Conservation (phyloP, 2,888 invertebrate species). For the Nephrocerus scutellatus region DNA sequence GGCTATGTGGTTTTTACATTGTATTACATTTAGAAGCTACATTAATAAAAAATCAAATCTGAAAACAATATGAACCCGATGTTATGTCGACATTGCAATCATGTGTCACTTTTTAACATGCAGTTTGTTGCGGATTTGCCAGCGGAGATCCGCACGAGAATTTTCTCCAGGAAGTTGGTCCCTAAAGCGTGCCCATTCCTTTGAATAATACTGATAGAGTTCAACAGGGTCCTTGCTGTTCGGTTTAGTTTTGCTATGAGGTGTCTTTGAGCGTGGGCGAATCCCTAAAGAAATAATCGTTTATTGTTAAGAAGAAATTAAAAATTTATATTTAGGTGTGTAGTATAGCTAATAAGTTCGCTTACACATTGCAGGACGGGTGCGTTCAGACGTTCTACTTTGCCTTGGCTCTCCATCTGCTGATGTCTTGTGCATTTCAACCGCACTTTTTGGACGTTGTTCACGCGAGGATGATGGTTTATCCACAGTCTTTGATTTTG, state of each 20-base stretch:
- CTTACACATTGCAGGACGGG: too few species aligned
- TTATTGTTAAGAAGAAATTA: too few species aligned
- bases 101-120: too few species aligned
- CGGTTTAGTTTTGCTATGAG: conserved; percentile 22
- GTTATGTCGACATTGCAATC: too few species aligned
- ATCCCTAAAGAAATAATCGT: conserved; percentile 24
- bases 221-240: conserved; percentile 59
- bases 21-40: too few species aligned
- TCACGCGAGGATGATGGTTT: background rate
- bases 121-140: conserved; percentile 65
- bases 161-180: conserved; percentile 65
- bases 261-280: conserved; percentile 23
- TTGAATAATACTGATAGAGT: conserved; percentile 68
- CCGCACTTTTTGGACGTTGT: background rate
- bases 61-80: too few species aligned
- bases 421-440: background rate
- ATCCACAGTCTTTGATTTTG: too few species aligned
- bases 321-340: too few species aligned
- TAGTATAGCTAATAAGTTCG: too few species aligned
- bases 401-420: background rate
- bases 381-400: too few species aligned
- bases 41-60: too few species aligned
- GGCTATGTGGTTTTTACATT: too few species aligned
- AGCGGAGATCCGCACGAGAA: conserved; percentile 59
- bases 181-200: conserved; percentile 66